phyloP scores from a whole-genome alignment of 2,797 vertebrate genomes.

The Sphenodon punctatus region DNA sequence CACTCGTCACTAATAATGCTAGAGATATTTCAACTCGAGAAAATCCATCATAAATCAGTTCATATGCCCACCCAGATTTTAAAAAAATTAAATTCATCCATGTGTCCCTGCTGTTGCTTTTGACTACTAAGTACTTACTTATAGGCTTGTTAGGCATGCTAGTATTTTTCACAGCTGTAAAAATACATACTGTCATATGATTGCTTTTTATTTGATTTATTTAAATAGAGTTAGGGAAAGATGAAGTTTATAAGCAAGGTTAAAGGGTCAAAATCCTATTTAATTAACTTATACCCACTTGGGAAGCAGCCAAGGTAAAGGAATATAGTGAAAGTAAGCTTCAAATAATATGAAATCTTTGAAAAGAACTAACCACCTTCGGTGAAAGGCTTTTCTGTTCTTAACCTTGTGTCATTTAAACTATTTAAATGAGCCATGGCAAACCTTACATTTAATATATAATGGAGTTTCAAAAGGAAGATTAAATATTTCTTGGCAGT shows the following conservation, averaged over 20 bases:
- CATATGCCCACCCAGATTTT: slow-evolving; percentile 59
- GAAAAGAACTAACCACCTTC: slow-evolving; percentile 57
- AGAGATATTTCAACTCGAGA: slow-evolving; percentile 33
- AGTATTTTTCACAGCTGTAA: slow-evolving; percentile 59
- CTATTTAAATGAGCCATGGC: slow-evolving; percentile 55
- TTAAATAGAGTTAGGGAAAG: slow-evolving; percentile 74
- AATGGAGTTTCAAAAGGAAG: slow-evolving; percentile 30
- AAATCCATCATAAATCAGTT: slow-evolving; percentile 27
- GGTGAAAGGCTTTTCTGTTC: slow-evolving; percentile 64
- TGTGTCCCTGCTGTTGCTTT: slow-evolving; percentile 60
- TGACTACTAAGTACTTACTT: slow-evolving; percentile 67
- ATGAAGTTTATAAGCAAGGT: slow-evolving; percentile 49
- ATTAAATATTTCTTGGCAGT: slow-evolving; percentile 35
- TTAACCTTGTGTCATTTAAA: slow-evolving; percentile 62
- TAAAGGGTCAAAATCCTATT: slow-evolving; percentile 63
- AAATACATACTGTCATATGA: slow-evolving; percentile 63
- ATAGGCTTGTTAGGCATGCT: slow-evolving; percentile 70
- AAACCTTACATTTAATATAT: slow-evolving; percentile 32
- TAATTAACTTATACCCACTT: slow-evolving; percentile 68
- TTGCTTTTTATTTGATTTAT: slow-evolving; percentile 67
- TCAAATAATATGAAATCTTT: slow-evolving; percentile 66
- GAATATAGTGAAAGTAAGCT: slow-evolving; percentile 65
- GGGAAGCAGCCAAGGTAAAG: slow-evolving; percentile 61
- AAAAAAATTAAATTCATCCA: slow-evolving; percentile 71
- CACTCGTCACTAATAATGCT: slow-evolving; percentile 11